Evolutionary conservation across 2,888 invertebrate species (phyloP), one percentile per base, ranked within the genome.

Genomic region (Ennomos quercinarius): DNA sequence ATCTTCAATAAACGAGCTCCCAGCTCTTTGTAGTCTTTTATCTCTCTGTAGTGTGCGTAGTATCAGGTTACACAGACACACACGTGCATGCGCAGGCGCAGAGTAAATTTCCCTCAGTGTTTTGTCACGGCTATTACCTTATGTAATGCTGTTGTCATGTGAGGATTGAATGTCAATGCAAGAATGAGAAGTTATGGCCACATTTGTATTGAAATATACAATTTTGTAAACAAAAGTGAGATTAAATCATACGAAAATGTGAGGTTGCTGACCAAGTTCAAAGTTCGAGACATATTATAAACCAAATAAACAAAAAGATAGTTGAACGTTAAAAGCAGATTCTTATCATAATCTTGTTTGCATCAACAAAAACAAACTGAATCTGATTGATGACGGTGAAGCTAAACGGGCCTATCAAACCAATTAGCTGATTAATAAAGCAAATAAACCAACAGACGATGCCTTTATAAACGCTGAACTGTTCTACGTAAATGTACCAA

Each of bases 401-500:
- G 43, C 64, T 55, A 57, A 67, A 65, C 57, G 50, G 60, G 60
- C 54, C 50, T 64, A 66, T 62, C 67, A 61, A 38, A 62, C 67
- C 64, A 69, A 64, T 69, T 67, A 69, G 54, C 55, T 45, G 51
- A 67, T 61, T 65, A 62, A 66, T 62, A 61, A 62, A 64, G 61
- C 64, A 66, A 61, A 66, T 51, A 61, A 67, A 54, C 41, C 45
- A 68, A 56, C 59, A 49, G 53, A 50, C 58, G 64, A 60, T 64
- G 63, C 62, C 72, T 70, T 62, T 61, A 73, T 68, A 75, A 67
- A 66, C 71, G 71, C 64, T 61, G 59, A 65, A 73, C 74, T 81
- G 80, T 84, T 77, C 63, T 70, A 73, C 69, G 74, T 77, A 80
- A 86, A 82, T 77, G 80, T 80, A 79, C 67, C 64, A 65, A 72